A percentile compares a stretch with the other conserved stretches of the same genome.
phyloP scores from a whole-genome alignment of 2,797 vertebrate genomes.

The Danio tinwini region DNA sequence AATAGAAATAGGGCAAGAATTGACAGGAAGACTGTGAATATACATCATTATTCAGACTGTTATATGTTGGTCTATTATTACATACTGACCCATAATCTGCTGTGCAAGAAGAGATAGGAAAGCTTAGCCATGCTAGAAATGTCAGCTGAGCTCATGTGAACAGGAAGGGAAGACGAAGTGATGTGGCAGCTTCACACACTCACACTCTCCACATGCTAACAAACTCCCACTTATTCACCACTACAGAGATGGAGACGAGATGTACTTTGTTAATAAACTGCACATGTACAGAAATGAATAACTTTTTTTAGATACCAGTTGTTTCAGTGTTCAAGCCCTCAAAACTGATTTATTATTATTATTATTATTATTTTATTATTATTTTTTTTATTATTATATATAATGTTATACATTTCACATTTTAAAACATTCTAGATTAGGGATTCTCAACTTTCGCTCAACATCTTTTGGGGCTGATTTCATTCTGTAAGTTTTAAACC shows the following conservation, averaged over 20 bases:
- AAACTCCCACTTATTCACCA: conserved; percentile 18
- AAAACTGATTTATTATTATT: not conserved
- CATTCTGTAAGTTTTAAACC: no score
- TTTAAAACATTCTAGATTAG: no score
- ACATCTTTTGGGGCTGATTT: no score
- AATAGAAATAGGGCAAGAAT: not conserved
- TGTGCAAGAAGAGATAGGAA: not conserved
- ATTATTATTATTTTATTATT: not conserved
- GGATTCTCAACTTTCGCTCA: no score
- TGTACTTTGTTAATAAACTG: not conserved
- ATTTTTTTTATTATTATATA: not conserved
- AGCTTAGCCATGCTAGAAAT: not conserved
- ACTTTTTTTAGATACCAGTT: not conserved
- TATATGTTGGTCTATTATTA: not conserved
- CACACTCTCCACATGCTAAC: not conserved
- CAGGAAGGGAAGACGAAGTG: conserved; percentile 13
- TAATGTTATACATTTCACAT: no score
- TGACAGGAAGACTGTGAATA: not conserved
- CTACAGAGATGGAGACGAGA: not conserved
- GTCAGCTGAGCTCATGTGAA: not conserved
- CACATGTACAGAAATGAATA: not conserved
- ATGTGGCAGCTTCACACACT: not conserved
- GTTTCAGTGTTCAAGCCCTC: no score
- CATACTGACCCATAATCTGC: not conserved
- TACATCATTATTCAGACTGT: not conserved